Evolutionary conservation across 1,140 invertebrate species (phyloP).

Genomic region (Platorchestia sp.): DNA sequence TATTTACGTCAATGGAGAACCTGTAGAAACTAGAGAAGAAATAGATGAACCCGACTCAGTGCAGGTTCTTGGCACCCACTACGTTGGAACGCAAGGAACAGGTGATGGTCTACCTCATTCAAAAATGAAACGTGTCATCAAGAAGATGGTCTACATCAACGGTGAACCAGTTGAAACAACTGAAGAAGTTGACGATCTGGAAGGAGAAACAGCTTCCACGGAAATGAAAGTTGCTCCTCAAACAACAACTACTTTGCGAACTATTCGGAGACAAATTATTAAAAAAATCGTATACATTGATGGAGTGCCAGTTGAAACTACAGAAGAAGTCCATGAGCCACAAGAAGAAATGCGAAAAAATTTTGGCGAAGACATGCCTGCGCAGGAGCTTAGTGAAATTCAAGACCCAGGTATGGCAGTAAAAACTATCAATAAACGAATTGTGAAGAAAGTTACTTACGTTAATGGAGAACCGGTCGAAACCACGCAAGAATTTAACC

Average conservation of each 20-base stretch:
- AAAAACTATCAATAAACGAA: constrained; percentile 38
- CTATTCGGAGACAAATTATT: constrained; percentile 78
- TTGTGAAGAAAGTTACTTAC: constrained; percentile 56
- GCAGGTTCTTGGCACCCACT: neutral
- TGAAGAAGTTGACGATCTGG: constrained; percentile 79
- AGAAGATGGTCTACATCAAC: constrained; percentile 61
- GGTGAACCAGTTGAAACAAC: constrained; percentile 76
- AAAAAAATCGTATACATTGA: constrained; percentile 63
- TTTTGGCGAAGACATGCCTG: neutral
- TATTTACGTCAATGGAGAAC: constrained; percentile 59
- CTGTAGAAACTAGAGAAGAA: constrained; percentile 62
- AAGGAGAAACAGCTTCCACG: neutral
- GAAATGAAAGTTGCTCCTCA: constrained; percentile 56
- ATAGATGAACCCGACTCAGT: constrained; percentile 59
- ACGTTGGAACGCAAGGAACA: neutral
- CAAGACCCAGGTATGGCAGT: neutral
- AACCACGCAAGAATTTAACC: constrained; percentile 59
- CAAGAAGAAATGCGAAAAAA: constrained; percentile 16
- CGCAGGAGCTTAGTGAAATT: neutral
- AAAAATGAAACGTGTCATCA: constrained; percentile 3
- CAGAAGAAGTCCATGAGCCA: constrained; percentile 60
- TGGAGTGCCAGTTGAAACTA: constrained; percentile 65
- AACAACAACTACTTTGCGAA: constrained; percentile 74
- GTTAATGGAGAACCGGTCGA: constrained; percentile 61
- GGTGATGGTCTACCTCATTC: neutral